Evolutionary conservation across 2,888 invertebrate species (phyloP).

Genomic region (Cheilosia urbana): DNA sequence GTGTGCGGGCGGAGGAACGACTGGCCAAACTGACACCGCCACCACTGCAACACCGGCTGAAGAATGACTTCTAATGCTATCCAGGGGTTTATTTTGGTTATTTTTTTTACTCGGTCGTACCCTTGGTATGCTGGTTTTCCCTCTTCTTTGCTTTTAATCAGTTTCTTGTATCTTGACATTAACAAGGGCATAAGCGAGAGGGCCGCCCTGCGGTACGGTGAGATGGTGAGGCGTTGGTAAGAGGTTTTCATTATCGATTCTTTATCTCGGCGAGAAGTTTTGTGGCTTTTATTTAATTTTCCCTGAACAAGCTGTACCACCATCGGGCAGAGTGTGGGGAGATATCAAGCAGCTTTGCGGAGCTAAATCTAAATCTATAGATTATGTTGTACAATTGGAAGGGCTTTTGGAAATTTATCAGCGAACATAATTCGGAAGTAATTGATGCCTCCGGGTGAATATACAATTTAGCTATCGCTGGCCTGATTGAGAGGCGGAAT

Average conservation of each 20-base stretch:
- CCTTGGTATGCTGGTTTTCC: constrained; percentile 7
- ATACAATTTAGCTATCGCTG: constrained; percentile 32
- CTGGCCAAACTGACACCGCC: constrained; percentile 42
- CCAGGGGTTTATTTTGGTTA: constrained; percentile 35
- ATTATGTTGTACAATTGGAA: constrained; percentile 57
- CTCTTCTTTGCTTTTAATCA: constrained; percentile 61
- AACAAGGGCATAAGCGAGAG: constrained; percentile 67
- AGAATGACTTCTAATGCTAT: constrained; percentile 63
- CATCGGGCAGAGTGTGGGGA: not conserved
- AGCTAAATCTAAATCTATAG: constrained; percentile 57
- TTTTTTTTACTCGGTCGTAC: not conserved
- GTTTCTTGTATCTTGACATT: constrained; percentile 73
- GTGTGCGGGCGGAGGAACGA: not conserved
- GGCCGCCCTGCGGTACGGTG: not conserved
- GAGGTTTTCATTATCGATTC: constrained; percentile 73
- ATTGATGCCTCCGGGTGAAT: constrained; percentile 59
- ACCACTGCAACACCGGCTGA: constrained; percentile 35
- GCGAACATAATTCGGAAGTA: constrained; percentile 68
- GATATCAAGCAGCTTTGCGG: constrained; percentile 33
- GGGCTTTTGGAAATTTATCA: constrained; percentile 58
- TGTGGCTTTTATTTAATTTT: constrained; percentile 74
- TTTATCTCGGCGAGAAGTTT: constrained; percentile 61
- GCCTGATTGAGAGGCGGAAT: constrained; percentile 14
- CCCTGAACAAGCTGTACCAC: constrained; percentile 32
- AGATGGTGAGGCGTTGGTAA: not conserved